These are phyloP conservation scores for Cardiocondyla obscurior DNA, from an alignment of 1,140 invertebrate species.

Conservation along the genomic window DNA sequence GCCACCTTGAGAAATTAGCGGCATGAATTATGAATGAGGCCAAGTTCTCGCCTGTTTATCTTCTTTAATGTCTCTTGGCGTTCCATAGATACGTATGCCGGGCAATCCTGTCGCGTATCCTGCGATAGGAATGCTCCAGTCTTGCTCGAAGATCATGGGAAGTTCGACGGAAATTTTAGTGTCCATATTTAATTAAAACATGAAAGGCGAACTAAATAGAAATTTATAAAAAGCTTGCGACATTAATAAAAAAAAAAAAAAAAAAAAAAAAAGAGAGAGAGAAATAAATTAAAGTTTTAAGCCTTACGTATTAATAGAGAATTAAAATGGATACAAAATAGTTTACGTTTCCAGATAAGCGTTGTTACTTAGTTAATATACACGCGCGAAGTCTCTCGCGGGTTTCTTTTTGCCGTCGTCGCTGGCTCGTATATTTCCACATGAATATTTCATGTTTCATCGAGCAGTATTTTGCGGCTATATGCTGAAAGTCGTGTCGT, in stretches of 20 bases:
- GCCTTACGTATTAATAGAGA: background rate
- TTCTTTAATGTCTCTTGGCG: constrained; percentile 69
- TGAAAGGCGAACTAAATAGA: background rate
- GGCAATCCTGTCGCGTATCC: constrained; percentile 9
- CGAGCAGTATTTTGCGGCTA: background rate
- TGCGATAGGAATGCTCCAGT: background rate
- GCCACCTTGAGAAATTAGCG: constrained; percentile 69
- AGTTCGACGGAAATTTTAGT: background rate
- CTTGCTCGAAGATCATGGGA: background rate
- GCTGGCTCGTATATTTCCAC: constrained; percentile 22
- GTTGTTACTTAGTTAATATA: background rate
- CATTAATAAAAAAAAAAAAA: too few species aligned
- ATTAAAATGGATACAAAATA: background rate
- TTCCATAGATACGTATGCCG: constrained; percentile 29
- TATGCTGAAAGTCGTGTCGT: background rate
- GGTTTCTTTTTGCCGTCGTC: background rate
- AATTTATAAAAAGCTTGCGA: background rate
- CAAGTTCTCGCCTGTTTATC: constrained; percentile 67
- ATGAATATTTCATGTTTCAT: constrained; percentile 33
- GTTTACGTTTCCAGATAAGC: background rate
- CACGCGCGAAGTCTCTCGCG: background rate
- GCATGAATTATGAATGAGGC: constrained; percentile 72
- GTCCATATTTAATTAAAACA: background rate
- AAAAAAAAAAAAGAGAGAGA: background rate
- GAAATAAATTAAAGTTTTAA: background rate